A percentile compares a stretch with the other conserved stretches of the same genome.
Evolutionary conservation across 2,113 vertebrate genomes (phyloP).

Genomic region (Amazona guildingii): DNA sequence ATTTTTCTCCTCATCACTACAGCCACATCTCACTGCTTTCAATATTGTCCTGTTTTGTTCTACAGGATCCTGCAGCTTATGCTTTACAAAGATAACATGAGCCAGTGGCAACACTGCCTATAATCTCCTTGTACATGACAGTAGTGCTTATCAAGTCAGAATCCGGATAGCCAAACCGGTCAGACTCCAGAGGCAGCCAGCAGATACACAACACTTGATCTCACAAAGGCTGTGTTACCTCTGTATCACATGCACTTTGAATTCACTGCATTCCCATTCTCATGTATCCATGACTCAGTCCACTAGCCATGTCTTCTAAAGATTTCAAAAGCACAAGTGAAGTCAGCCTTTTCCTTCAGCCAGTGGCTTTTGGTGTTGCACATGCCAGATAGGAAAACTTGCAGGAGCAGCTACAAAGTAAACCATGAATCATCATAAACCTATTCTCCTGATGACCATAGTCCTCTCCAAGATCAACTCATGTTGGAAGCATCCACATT

Average conservation of each 20-base stretch:
- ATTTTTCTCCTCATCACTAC: background rate
- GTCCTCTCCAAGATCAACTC: background rate
- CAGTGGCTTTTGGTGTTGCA: background rate
- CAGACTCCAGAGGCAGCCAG: background rate
- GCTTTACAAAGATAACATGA: slow-evolving; percentile 22
- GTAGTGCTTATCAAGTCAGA: background rate
- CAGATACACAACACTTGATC: background rate
- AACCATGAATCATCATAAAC: background rate
- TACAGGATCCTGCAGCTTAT: slow-evolving; percentile 8
- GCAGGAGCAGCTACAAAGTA: background rate
- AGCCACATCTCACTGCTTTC: slow-evolving; percentile 30
- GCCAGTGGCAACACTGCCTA: background rate
- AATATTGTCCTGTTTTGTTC: slow-evolving; percentile 20
- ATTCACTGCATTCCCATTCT: background rate
- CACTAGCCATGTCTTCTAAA: background rate
- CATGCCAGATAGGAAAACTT: background rate
- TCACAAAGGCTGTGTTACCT: background rate
- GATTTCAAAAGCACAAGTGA: background rate
- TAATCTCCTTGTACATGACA: background rate
- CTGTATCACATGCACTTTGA: background rate
- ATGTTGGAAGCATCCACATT: background rate
- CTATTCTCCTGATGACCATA: background rate
- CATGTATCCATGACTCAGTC: background rate
- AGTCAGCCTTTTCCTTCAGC: background rate
- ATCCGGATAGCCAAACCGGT: background rate